These are phyloP conservation scores for Sander lucioperca DNA, from an alignment of 2,113 vertebrate species.

Conservation along the genomic window DNA sequence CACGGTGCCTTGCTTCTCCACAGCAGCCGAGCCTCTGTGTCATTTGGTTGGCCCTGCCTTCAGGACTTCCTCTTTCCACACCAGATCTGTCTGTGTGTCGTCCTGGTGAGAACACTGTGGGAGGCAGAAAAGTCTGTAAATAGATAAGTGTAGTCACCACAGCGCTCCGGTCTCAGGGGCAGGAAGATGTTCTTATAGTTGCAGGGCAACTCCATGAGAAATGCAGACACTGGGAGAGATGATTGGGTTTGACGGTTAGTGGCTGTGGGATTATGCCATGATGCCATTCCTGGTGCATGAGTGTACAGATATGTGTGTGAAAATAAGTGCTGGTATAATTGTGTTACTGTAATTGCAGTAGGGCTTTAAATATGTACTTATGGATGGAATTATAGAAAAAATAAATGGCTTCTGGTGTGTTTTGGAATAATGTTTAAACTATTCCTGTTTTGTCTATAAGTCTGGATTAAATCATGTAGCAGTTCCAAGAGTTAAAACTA, in stretches of 20 bases:
- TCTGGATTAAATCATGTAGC: no score
- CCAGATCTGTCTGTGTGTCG: conserved; percentile 50
- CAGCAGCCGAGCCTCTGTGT: conserved; percentile 30
- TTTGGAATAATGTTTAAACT: no score
- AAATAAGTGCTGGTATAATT: conserved; percentile 43
- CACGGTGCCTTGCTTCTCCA: conserved; percentile 32
- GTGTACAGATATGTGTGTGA: conserved; percentile 43
- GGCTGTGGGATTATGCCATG: conserved; percentile 42
- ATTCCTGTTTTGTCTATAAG: no score
- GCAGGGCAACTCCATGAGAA: conserved; percentile 57
- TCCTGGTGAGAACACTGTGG: conserved; percentile 70
- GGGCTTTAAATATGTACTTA: not conserved
- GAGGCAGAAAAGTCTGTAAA: conserved; percentile 65
- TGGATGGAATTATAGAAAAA: no score
- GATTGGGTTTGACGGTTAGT: conserved; percentile 51
- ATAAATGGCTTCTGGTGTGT: no score
- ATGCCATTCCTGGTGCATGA: conserved; percentile 43
- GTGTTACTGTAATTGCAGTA: conserved; percentile 20
- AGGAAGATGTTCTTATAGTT: conserved; percentile 45
- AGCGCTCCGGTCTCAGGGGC: conserved; percentile 34
- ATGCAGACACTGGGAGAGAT: conserved; percentile 40
- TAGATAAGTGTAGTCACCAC: conserved; percentile 59
- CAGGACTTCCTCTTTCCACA: conserved; percentile 57
- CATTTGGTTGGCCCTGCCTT: conserved; percentile 58
- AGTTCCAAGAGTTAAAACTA: no score